Base-by-base conservation (phyloP, 2,113 vertebrate species). In the Pelecanus crispus region DNA sequence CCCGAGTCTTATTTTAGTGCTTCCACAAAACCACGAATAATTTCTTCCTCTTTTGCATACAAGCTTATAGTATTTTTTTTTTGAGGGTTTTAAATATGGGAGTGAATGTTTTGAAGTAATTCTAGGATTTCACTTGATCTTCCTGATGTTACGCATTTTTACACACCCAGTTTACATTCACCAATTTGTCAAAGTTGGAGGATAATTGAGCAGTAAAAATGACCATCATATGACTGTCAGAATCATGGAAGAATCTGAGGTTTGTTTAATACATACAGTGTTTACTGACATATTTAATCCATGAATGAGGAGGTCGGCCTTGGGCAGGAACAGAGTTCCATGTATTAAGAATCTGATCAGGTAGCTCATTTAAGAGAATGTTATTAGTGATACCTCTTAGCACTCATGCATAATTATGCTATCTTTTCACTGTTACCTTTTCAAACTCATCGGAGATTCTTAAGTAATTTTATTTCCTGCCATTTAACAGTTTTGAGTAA, bases 261-360 rank as follows among this genome's bases (percentile, higher is more conserved):
- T 96, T 95, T 96, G 55, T 93, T 97, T 93, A 94, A 88, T 70
- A 91, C 44, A 32, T 94, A 44, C 40, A 94, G 65, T 93, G 56
- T 95, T 92, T 71, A 66, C 15, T 96, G 85, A 88, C 38, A 50
- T 84, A 94, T 93, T 95, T 67, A 49, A 74, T 81, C 81, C 75
- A 44, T 18, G 44, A 95, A 73, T 17, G 29, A 89, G 77, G 61
- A 95, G 22, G 53, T 40, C 9, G 14, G 31, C 44, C 10, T 34
- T 52, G 56, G 38, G 34, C 44, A 65, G 78, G 36, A 95, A 14
- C 18, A 32, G 18, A 58, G 34, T 80, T 88, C 42, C 4, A 4
- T 56, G 11, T 84, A 44, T 92, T 80, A 94, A 50, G 75, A 93
- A 44, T 87, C 93, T 82, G 56, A 71, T 90, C 81, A 94, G 61